Evolutionary conservation across 2,797 vertebrate genomes (phyloP).

Genomic region (Chelon auratus): DNA sequence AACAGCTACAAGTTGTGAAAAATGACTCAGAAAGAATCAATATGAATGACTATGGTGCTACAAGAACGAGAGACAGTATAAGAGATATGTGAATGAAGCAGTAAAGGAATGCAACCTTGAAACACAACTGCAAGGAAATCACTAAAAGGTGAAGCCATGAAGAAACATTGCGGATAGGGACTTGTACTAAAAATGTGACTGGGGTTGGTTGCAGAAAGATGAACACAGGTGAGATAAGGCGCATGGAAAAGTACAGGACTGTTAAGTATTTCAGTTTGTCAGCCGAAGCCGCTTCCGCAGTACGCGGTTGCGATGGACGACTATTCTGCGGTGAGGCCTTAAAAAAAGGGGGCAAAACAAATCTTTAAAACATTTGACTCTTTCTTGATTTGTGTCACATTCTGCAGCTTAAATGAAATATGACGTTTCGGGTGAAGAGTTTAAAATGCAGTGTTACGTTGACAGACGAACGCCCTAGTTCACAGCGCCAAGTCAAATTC

Average conservation of each 20-base stretch:
- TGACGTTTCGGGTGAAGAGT: not conserved
- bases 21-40: not conserved
- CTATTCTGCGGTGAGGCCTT: constrained; percentile 20
- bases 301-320: constrained; percentile 25
- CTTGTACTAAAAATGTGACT: too few species aligned
- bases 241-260: constrained; percentile 38
- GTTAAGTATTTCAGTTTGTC: constrained; percentile 20
- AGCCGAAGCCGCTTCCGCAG: constrained; percentile 28
- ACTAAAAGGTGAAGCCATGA: not conserved
- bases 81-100: not conserved
- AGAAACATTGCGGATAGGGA: too few species aligned
- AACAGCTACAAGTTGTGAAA: not conserved
- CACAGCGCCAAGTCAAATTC: not conserved
- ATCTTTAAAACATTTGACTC: constrained; percentile 10
- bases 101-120: not conserved
- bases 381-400: constrained; percentile 8
- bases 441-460: not conserved
- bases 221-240: constrained; percentile 17
- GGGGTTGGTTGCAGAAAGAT: not conserved
- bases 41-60: not conserved
- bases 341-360: constrained; percentile 16
- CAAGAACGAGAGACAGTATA: too few species aligned
- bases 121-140: not conserved
- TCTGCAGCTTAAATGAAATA: not conserved
- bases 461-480: too few species aligned